Evolutionary conservation across 2,113 vertebrate species (phyloP), one percentile per base, ranked within the genome.

Genomic region (Lophura nycthemera): DNA sequence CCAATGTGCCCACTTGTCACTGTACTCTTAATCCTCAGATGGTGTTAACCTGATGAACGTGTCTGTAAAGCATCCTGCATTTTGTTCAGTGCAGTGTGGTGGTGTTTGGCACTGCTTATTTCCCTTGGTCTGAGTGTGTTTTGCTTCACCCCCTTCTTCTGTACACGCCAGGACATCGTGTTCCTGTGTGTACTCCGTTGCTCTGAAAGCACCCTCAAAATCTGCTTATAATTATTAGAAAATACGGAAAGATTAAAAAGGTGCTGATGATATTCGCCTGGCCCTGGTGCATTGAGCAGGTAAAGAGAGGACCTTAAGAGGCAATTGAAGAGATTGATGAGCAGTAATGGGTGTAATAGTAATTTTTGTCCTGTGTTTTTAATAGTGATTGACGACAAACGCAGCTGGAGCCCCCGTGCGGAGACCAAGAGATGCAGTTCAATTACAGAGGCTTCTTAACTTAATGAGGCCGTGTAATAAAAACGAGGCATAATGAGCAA

Each of bases 351-450:
- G 74, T 36, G 38, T 80, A 80, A 93, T 45, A 79, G 93, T 90
- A 90, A 95, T 96, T 95, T 95, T 91, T 89, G 91, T 61, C 93
- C 86, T 14, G 61, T 96, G 92, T 87, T 93, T 92, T 95, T 91
- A 95, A 91, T 88, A 42, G 88, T 76, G 81, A 83, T 54, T 82
- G 84, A 89, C 30, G 65, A 84, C 83, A 74, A 66, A 86, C 13
- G 45, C 82, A 79, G 92, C 94, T 94, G 56, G 67, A 83, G 57
- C 88, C 89, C 93, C 86, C 81, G 8, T 75, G 61, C 13, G 88
- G 90, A 95, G 93, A 91, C 69, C 54, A 54, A 30, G 94, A 87
- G 92, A 87, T 75, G 95, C 92, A 81, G 95, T 92, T 95, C 95
- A 97, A 95, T 95, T 93, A 69, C 80, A 71, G 91, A 89, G 89